Evolutionary conservation across 2,888 invertebrate species (phyloP), one percentile per base, ranked within the genome.

Genomic region (Parnassius smintheus): DNA sequence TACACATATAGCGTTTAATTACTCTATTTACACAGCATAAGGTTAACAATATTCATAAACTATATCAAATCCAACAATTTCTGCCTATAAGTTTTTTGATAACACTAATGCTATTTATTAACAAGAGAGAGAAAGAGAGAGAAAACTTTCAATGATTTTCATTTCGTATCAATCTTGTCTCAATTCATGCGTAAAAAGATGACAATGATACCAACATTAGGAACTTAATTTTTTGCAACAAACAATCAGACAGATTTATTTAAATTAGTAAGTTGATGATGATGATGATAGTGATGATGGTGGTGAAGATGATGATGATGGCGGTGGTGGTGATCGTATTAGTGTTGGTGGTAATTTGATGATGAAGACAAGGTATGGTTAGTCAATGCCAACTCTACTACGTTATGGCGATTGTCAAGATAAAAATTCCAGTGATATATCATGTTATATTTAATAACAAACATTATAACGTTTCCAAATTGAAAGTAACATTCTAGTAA

Each of bases 51-150:
- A 90, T 91, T 87, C 83, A 91, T 91, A 91, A 88, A 91, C 91
- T 91, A 91, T 91, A 88, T 91, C 91, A 91, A 91, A 91, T 91
- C 91, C 91, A 91, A 91, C 91, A 91, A 91, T 89, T 86, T 89
- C 88, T 86, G 87, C 77, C 88, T 90, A 89, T 84, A 88, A 82
- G 84, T 59, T 45, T 54, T 85, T 83, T 84, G 86, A 86, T 87
- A 86, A 85, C 86, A 84, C 88, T 90, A 91, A 88, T 81, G 81
- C 87, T 88, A 90, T 85, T 86, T 88, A 88, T 84, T 86, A 91
- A 90, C 88, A 87, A 89, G 86, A 87, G 69, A 75, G 87, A 88
- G 88, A 88, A 85, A 90, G 85, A 88, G 71, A 76, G 90, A 88
- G 88, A 87, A 89, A 91, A 87, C 78, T 78, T 85, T 85, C 80